Percentiles rank a stretch among this genome's conserved stretches.
Evolutionary conservation across 1,140 invertebrate species (phyloP).

Genomic region (Cydia pomonella): DNA sequence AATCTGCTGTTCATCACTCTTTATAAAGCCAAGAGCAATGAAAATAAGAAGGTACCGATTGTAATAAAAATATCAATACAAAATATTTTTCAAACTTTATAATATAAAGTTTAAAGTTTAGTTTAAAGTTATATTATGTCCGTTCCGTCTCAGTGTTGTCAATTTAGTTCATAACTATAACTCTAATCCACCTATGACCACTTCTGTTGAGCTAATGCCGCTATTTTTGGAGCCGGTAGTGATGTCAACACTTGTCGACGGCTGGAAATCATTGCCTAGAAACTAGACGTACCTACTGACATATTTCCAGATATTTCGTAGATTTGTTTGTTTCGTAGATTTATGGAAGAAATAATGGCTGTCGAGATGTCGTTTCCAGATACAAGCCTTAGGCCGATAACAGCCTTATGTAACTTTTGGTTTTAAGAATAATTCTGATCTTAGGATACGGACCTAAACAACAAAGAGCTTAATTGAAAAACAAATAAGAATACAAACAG

Average conservation of each 20-base stretch:
- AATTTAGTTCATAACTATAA: neutral
- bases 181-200: conserved; percentile 34
- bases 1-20: neutral
- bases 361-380: too few relatives aligned
- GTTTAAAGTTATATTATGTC: too few relatives aligned
- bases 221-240: conserved; percentile 56
- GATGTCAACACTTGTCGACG: conserved; percentile 60
- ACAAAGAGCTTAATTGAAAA: conserved; percentile 57
- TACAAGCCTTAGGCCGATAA: too few relatives aligned
- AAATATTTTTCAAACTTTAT: too few relatives aligned
- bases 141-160: neutral
- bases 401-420: too few relatives aligned
- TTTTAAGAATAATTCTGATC: neutral
- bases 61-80: neutral
- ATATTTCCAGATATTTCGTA: neutral
- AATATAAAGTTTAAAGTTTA: too few relatives aligned
- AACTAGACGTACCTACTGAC: conserved; percentile 34
- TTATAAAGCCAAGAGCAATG: too few relatives aligned
- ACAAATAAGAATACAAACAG: conserved; percentile 60
- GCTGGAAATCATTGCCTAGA: conserved; percentile 53
- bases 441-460: neutral
- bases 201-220: conserved; percentile 53
- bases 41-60: neutral
- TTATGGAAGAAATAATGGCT: too few relatives aligned
- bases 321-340: neutral